Percentiles rank a stretch among this genome's conserved stretches.
Conservation (phyloP, 2,888 invertebrate genomes). For the Phengaris arion region DNA sequence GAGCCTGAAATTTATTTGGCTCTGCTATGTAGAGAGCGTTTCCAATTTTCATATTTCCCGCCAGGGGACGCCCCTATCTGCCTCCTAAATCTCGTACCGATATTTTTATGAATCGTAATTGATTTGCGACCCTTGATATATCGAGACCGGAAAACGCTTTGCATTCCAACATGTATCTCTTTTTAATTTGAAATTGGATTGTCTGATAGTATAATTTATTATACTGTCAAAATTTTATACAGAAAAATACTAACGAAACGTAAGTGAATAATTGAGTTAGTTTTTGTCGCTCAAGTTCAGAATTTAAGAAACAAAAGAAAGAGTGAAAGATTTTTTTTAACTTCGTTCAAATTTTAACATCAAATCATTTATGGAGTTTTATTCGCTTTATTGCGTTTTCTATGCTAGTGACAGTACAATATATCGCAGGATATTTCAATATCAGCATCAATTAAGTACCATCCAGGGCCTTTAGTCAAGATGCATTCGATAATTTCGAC, state of each 20-base stretch:
- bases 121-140: slow-evolving; percentile 46
- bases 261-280: no score
- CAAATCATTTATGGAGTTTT: no score
- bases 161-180: slow-evolving; percentile 22
- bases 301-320: no score
- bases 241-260: neutral
- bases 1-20: slow-evolving; percentile 65
- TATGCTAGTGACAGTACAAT: no score
- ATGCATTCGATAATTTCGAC: no score
- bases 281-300: no score
- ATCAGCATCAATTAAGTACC: neutral
- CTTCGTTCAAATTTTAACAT: no score
- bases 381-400: no score
- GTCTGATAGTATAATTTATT: neutral
- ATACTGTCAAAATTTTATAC: neutral
- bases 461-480: no score
- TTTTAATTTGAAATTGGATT: slow-evolving; percentile 20
- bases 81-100: slow-evolving; percentile 60
- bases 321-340: no score
- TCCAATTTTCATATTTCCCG: slow-evolving; percentile 77
- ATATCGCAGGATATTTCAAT: neutral
- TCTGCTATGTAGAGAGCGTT: slow-evolving; percentile 55
- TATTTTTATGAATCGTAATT: slow-evolving; percentile 68
- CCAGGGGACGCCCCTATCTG: slow-evolving; percentile 50
- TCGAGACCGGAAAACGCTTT: slow-evolving; percentile 17